Evolutionary conservation across 1,140 invertebrate species (phyloP).

Genomic region (Camponotus vicinus): DNA sequence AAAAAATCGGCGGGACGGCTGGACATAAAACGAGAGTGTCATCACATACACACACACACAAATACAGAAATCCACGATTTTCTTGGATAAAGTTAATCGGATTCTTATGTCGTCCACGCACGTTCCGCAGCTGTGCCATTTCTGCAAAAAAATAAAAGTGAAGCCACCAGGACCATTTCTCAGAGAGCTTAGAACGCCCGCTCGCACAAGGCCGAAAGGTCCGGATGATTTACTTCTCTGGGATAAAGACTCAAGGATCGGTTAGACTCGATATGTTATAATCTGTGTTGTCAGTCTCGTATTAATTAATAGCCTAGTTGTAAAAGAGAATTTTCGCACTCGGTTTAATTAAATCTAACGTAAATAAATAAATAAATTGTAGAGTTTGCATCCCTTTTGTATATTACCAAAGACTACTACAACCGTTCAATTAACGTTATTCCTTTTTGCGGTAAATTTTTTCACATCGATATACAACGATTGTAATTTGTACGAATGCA

Average conservation of each 20-base stretch:
- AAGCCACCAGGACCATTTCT: slow-evolving; percentile 56
- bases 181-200: slow-evolving; percentile 49
- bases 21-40: neutral
- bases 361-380: neutral
- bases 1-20: neutral
- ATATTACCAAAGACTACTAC: neutral
- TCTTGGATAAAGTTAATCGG: slow-evolving; percentile 40
- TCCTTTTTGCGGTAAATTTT: neutral
- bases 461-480: neutral
- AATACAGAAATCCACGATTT: neutral
- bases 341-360: slow-evolving; percentile 12
- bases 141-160: slow-evolving; percentile 37
- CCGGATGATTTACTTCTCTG: slow-evolving; percentile 52
- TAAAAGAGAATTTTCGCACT: neutral
- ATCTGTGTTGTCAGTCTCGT: neutral
- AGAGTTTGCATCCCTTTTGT: neutral
- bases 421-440: neutral
- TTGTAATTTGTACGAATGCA: neutral
- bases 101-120: slow-evolving; percentile 38
- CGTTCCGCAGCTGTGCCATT: slow-evolving; percentile 19
- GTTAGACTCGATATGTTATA: neutral
- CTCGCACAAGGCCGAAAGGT: slow-evolving; percentile 6
- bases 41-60: neutral
- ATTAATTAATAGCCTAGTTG: slow-evolving; percentile 25
- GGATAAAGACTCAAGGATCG: slow-evolving; percentile 12